Evolutionary conservation across 2,113 vertebrate species (phyloP), one percentile per base, ranked within the genome.

Genomic region (Macquaria ambigua): DNA sequence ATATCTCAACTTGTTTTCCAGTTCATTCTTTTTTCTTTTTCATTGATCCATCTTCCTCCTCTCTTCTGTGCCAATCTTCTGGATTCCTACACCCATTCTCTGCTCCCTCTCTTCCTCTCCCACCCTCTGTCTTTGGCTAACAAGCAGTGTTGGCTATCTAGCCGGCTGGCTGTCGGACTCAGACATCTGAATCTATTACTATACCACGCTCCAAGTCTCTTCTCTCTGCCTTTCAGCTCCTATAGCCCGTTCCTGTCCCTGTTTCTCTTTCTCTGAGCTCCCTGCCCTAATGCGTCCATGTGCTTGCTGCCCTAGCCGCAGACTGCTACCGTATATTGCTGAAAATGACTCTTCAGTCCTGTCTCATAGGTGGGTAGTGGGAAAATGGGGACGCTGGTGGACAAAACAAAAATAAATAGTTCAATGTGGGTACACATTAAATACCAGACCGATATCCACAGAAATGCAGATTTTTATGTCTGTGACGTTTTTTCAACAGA

Each of bases 181-280:
- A 85, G 86, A 75, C 72, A 21, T 88, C 77, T 79, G 84, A 86
- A 91, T 90, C 63, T 66, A 81, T 89, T 84, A 85, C 62, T 53
- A 21, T 41, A 59, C 25, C 31, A 56, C 46, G 18, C 59, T 79
- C 84, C 14, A 50, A 70, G 31, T 82, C 62, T 67, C 52, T 63
- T 55, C 74, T 66, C 70, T 78, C 55, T 8, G 28, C 63, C 74
- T 82, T 66, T 70, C 59, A 53, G 61, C 81, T 81, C 18, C 81
- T 61, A 34, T 4, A 56, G 39, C 69, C 34, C 43, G 5, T 73
- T 68, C 48, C 67, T 71, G 76, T 77, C 62, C n/a, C 16, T 53
- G 28, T 64, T 46, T 64, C 55, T 69, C 52, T 69, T 46, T 71
- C 53, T 66, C 53, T 59, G 50, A 73, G 82, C 55, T 87, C 70